Percentiles rank a stretch among this genome's conserved stretches.
Evolutionary conservation across 2,888 invertebrate species (phyloP).

Genomic region (Electrophaes corylata): DNA sequence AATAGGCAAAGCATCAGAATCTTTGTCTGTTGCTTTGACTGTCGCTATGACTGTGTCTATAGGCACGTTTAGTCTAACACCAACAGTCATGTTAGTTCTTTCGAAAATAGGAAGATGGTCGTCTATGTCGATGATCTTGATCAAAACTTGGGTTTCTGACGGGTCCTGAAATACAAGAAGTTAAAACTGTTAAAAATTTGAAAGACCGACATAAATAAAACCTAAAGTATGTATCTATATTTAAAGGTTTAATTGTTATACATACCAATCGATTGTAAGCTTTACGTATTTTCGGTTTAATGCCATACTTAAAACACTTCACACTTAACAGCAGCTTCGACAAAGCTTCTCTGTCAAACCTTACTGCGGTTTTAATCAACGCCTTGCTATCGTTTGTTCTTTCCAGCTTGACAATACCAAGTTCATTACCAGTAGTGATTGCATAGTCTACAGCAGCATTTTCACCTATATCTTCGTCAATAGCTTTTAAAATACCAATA

Average conservation of each 20-base stretch:
- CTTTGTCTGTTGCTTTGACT: constrained; percentile 87
- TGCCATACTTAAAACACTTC: constrained; percentile 87
- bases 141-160: constrained; percentile 86
- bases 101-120: constrained; percentile 89
- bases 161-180: constrained; percentile 81
- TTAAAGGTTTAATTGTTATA: constrained; percentile 8
- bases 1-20: constrained; percentile 87
- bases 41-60: constrained; percentile 88
- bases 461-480: constrained; percentile 90
- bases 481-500: constrained; percentile 87
- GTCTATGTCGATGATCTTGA: constrained; percentile 88
- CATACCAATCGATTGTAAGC: constrained; percentile 86
- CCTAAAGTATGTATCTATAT: too few relatives aligned
- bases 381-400: constrained; percentile 87
- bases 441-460: constrained; percentile 90
- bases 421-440: constrained; percentile 90
- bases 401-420: constrained; percentile 85
- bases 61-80: constrained; percentile 90
- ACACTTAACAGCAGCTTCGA: constrained; percentile 85
- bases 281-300: constrained; percentile 70
- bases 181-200: neutral
- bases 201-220: neutral
- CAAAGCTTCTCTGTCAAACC: constrained; percentile 87
- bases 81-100: constrained; percentile 86
- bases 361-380: constrained; percentile 83